Base-by-base conservation (phyloP, 2,113 vertebrate genomes). In the Tiliqua scincoides region DNA sequence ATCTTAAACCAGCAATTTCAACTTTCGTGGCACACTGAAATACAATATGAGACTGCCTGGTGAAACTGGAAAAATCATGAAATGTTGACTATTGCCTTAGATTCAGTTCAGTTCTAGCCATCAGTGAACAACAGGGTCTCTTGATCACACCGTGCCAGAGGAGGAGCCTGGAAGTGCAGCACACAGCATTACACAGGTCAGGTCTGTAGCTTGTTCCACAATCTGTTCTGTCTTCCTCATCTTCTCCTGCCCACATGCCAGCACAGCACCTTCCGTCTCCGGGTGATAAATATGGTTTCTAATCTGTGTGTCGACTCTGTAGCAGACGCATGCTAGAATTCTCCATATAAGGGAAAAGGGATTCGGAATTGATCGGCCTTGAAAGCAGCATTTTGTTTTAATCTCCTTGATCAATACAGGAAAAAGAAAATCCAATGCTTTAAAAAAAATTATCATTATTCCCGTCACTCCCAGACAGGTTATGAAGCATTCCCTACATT, bases 401-500 rank as follows among this genome's bases (percentile, higher is more conserved):
- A 93, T 95, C 71, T 92, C 82, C 65, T 86, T 40, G 62, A 65
- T 89, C 92, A 65, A 87, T 48, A 2, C 48, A 72, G n/a, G 62
- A 91, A 48, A 32, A 40, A 91, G 37, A 82, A 91, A 92, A 79
- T 12, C 54, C 11, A 15, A 57, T 12, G 10, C 54, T 57, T 57
- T 57, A 32, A 71, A 17, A 4, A n/a, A 67, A n/a, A 68, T 21
- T 6, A 21, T 9, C 3, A 81, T 80, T 52, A 91, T 90, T 89
- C 84, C 82, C 89, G 80, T 92, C 63, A 93, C 62, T 95, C 91
- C 94, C 90, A 96, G 94, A 93, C 90, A 94, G 43, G 74, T 87
- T 87, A 62, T 59, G 93, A 87, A 95, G 86, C 95, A 96, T 96
- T 96, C 95, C 80, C 86, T 40, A 94, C 93, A 96, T 96, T 96